Base-by-base conservation (phyloP, 2,888 invertebrate species). In the Drosophila paracracens region DNA sequence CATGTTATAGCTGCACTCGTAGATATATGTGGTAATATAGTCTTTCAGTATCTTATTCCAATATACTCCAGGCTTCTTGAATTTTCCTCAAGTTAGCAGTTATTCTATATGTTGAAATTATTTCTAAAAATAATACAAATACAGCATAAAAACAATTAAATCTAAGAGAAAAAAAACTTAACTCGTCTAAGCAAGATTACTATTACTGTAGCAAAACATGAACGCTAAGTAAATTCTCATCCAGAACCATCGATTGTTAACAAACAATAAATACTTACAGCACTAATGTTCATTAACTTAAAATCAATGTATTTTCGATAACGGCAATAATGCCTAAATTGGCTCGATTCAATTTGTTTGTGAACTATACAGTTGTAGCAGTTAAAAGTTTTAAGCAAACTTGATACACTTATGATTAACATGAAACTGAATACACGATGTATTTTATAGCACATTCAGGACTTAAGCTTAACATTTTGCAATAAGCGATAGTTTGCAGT, bases 211-310 rank as follows among this genome's bases (percentile, higher is more conserved):
- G n/a, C 10, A n/a, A n/a, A 40, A 40, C n/a, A 40, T n/a, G 5
- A 43, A 2, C n/a, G 11, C n/a, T 5, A 43, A n/a, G 6, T 6
- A 43, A 13, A 21, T 13, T 43, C 13, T 21, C 21, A 13, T 6
- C 13, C 11, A 43, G 21, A 13, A 13, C 4, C 13, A 40, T n/a
- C 40, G 40, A n/a, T n/a, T 40, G n/a, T 4, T 38, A n/a, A 40
- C n/a, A n/a, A 0, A 18, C 7, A 2, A 40, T n/a, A n/a, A n/a
- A 4, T 40, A 40, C 0, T 4, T 1, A 4, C 10, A 40, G 10
- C n/a, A 43, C 1, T 21, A 43, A 43, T 21, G 1, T 21, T 43
- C 0, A 21, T 21, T 21, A 11, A 3, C 2, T 11, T 6, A 21
- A 43, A 43, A 43, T 21, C 21, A 21, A 13, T 21, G 6, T 43